Conservation (phyloP, 2,888 invertebrate genomes). For the Euclidia mi region DNA sequence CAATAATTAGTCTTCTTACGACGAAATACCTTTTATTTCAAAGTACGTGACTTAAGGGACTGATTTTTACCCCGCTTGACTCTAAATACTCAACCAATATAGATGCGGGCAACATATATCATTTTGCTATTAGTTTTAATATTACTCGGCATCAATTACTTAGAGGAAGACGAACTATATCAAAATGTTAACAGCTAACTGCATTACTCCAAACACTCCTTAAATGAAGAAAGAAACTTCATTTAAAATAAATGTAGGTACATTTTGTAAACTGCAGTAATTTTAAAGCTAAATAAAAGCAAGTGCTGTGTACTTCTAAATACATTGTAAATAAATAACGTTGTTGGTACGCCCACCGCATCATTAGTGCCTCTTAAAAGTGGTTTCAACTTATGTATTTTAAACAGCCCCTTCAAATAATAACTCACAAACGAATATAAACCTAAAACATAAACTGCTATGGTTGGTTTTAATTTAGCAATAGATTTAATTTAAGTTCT, state of each 20-base stretch:
- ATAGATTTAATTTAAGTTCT: background rate
- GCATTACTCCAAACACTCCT: no score
- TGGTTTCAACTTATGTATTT: conserved; percentile 12
- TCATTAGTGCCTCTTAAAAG: conserved; percentile 36
- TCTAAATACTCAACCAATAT: no score
- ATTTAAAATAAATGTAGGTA: background rate
- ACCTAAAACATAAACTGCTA: background rate
- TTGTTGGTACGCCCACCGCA: conserved; percentile 16
- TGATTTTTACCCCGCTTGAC: no score
- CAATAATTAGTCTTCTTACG: no score
- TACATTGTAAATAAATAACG: conserved; percentile 8
- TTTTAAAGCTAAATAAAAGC: background rate
- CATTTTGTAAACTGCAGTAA: background rate
- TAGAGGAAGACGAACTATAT: no score
- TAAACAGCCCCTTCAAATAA: conserved; percentile 4
- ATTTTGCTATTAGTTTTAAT: no score
- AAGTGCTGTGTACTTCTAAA: background rate
- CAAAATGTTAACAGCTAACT: no score
- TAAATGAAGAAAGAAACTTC: no score
- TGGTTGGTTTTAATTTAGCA: background rate
- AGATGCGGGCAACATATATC: no score
- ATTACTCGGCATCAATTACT: no score
- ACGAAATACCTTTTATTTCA: no score
- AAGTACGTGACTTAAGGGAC: no score
- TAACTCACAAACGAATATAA: background rate